phyloP scores from a whole-genome alignment of 2,888 invertebrate genomes.

The Scaptomyza flava region DNA sequence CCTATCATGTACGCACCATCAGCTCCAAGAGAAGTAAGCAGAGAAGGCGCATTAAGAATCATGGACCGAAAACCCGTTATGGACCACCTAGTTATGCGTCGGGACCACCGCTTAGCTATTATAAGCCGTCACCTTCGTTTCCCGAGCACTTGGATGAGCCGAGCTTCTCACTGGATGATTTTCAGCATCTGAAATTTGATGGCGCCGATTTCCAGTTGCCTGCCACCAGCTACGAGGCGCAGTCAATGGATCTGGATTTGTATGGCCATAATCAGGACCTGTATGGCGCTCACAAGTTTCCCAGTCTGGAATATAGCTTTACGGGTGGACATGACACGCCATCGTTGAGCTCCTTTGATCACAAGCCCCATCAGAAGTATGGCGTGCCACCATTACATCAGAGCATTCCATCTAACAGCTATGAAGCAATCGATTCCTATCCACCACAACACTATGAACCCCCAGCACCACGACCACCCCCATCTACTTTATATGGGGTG shows the following conservation, averaged over 20 bases:
- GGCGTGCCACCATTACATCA: conserved; percentile 60
- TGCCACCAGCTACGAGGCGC: conserved; percentile 77
- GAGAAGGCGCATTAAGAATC: conserved; percentile 66
- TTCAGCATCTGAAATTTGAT: conserved; percentile 76
- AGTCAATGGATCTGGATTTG: conserved; percentile 81
- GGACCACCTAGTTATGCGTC: conserved; percentile 67
- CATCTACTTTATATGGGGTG: conserved; percentile 28
- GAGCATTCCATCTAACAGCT: conserved; percentile 25
- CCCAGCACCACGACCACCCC: conserved; percentile 12
- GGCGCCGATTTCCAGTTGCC: conserved; percentile 76
- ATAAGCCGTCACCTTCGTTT: conserved; percentile 47
- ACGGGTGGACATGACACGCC: conserved; percentile 32
- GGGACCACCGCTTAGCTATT: conserved; percentile 45
- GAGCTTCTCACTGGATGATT: conserved; percentile 69
- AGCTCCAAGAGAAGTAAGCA: conserved; percentile 70
- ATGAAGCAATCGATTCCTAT: conserved; percentile 44
- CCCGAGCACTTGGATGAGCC: conserved; percentile 54
- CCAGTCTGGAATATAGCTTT: conserved; percentile 63
- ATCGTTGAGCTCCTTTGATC: conserved; percentile 38
- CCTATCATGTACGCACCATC: conserved; percentile 50
- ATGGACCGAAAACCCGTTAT: conserved; percentile 71
- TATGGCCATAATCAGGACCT: conserved; percentile 67
- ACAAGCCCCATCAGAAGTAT: conserved; percentile 69
- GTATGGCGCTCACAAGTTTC: conserved; percentile 67
- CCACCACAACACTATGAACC: conserved; percentile 46